Evolutionary conservation across 2,113 vertebrate species (phyloP).

Genomic region (Mugil cephalus): DNA sequence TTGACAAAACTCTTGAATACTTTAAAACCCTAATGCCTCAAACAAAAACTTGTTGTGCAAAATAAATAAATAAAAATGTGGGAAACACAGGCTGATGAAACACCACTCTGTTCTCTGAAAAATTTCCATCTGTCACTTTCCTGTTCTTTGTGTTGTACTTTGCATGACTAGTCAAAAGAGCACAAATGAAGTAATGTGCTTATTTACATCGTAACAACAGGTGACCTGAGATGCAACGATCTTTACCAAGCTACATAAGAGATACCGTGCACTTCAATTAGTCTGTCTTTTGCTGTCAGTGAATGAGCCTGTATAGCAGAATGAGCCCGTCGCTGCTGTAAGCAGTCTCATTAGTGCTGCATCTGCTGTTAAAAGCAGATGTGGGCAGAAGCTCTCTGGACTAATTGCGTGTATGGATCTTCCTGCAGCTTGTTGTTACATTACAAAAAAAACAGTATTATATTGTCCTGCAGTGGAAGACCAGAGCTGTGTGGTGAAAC

Average conservation of each 20-base stretch:
- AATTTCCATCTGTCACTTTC: conserved; percentile 17
- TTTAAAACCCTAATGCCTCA: no score
- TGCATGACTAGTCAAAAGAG: neutral
- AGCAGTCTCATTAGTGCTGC: neutral
- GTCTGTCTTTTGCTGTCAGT: neutral
- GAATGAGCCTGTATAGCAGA: neutral
- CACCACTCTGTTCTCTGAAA: neutral
- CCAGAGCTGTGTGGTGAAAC: neutral
- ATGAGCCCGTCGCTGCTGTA: neutral
- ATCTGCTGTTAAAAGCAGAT: conserved; percentile 1
- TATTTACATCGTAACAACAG: neutral
- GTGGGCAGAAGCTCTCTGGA: neutral
- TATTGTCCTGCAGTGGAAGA: conserved; percentile 6
- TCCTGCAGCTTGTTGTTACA: neutral
- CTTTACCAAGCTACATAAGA: neutral
- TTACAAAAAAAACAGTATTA: neutral
- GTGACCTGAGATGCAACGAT: neutral
- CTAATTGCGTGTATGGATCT: no score
- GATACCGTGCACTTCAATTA: neutral
- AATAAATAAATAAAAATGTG: neutral
- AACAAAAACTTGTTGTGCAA: no score
- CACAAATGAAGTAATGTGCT: neutral
- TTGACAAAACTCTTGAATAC: no score
- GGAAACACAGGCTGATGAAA: conserved; percentile 24
- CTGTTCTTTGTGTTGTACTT: conserved; percentile 5